Conservation (phyloP, 2,888 invertebrate genomes). For the Drosophila paramelanica region DNA sequence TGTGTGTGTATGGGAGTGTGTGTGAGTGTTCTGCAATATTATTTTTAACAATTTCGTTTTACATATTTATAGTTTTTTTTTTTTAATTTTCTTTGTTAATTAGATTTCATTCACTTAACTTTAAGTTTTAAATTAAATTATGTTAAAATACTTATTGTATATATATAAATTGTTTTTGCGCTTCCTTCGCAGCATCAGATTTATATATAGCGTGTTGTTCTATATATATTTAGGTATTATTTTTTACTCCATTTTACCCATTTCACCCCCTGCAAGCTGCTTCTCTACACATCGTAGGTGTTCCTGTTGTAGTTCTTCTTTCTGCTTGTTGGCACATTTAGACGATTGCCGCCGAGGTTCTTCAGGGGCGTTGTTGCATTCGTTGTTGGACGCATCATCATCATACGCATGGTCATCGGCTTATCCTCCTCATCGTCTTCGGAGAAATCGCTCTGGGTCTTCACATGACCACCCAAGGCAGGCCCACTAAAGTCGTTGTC, state of each 20-base stretch:
- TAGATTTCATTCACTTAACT: constrained; percentile 45
- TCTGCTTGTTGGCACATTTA: constrained; percentile 84
- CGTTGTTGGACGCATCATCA: constrained; percentile 74
- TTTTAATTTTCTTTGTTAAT: constrained; percentile 17
- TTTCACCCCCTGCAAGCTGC: constrained; percentile 6
- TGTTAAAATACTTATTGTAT: constrained; percentile 73
- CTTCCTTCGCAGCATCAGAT: constrained; percentile 34
- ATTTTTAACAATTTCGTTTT: constrained; percentile 49
- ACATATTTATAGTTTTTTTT: constrained; percentile 18
- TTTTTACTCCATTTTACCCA: constrained; percentile 9
- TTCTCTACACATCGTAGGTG: constrained; percentile 86
- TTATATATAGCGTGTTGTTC: constrained; percentile 22
- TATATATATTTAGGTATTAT: constrained; percentile 6
- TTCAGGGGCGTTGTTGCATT: constrained; percentile 44
- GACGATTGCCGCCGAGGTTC: constrained; percentile 71
- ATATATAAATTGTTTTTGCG: constrained; percentile 65
- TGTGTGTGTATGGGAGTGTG: constrained; percentile 8
- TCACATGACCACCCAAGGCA: constrained; percentile 84
- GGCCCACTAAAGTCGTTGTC: constrained; percentile 85
- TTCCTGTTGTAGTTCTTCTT: constrained; percentile 86
- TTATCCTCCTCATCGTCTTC: constrained; percentile 85
- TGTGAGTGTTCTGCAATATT: constrained; percentile 15
- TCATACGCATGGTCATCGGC: constrained; percentile 84
- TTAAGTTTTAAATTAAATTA: constrained; percentile 63
- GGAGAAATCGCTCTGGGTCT: constrained; percentile 84